Conservation (phyloP, 2,113 vertebrate genomes). For the Eclectus roratus region DNA sequence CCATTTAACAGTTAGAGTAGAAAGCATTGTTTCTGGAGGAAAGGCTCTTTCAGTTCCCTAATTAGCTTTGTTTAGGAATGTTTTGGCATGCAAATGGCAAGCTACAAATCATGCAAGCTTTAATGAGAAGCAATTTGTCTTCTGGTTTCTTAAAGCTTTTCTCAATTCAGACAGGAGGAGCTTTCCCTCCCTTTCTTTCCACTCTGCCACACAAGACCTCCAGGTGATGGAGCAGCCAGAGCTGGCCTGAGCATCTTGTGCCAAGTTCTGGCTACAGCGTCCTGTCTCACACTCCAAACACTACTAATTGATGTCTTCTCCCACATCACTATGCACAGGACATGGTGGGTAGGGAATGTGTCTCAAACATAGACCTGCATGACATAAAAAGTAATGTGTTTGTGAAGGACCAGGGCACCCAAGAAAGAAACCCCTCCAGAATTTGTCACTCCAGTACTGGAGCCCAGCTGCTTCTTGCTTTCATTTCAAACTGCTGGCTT, state of each 20-base stretch:
- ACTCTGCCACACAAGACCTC: background rate
- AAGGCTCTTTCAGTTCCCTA: constrained; percentile 58
- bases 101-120: constrained; percentile 56
- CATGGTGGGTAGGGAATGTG: background rate
- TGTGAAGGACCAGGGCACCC: background rate
- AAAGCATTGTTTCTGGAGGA: constrained; percentile 39
- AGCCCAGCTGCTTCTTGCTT: background rate
- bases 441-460: background rate
- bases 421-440: background rate
- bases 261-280: rapidly evolving
- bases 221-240: background rate
- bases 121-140: constrained; percentile 64
- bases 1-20: constrained; percentile 29
- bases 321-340: background rate
- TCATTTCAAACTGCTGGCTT: background rate
- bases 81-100: constrained; percentile 68
- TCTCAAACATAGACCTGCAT: background rate
- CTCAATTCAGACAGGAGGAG: constrained; percentile 26
- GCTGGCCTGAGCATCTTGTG: background rate
- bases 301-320: background rate
- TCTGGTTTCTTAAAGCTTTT: constrained; percentile 39
- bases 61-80: constrained; percentile 59
- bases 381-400: background rate
- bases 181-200: constrained; percentile 9
- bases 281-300: background rate